Evolutionary conservation across 2,113 vertebrate species (phyloP).

Genomic region (Thalassarche chlororhynchos): DNA sequence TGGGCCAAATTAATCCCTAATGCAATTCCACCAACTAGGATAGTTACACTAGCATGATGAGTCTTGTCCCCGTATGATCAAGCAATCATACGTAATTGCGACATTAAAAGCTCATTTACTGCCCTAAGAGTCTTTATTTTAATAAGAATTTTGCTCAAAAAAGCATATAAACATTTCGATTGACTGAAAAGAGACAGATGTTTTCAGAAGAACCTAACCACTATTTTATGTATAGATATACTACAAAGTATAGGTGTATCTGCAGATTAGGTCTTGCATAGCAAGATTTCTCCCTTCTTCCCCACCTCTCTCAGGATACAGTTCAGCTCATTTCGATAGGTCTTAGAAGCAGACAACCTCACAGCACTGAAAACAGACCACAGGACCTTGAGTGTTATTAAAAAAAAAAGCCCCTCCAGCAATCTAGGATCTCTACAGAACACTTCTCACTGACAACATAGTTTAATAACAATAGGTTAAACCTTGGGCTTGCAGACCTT

Average conservation of each 20-base stretch:
- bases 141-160: not conserved
- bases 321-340: not conserved
- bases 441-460: not conserved
- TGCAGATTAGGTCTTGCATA: not conserved
- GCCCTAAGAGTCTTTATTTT: conserved; percentile 13
- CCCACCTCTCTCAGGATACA: not conserved
- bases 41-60: not conserved
- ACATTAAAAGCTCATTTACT: conserved; percentile 6
- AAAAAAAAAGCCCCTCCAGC: not conserved
- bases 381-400: not conserved
- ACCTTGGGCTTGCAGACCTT: not conserved
- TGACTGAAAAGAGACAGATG: not conserved
- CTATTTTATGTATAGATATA: not conserved
- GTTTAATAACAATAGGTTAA: not conserved
- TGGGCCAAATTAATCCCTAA: conserved; percentile 65
- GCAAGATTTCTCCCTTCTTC: not conserved
- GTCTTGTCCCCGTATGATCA: not conserved
- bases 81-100: not conserved
- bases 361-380: not conserved
- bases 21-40: conserved; percentile 9
- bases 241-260: not conserved
- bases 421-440: not conserved
- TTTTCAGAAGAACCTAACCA: not conserved
- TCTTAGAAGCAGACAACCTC: not conserved
- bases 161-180: not conserved